A percentile compares a stretch with the other conserved stretches of the same genome.
Conservation (phyloP, 2,797 vertebrate genomes). For the Antennarius maculatus region DNA sequence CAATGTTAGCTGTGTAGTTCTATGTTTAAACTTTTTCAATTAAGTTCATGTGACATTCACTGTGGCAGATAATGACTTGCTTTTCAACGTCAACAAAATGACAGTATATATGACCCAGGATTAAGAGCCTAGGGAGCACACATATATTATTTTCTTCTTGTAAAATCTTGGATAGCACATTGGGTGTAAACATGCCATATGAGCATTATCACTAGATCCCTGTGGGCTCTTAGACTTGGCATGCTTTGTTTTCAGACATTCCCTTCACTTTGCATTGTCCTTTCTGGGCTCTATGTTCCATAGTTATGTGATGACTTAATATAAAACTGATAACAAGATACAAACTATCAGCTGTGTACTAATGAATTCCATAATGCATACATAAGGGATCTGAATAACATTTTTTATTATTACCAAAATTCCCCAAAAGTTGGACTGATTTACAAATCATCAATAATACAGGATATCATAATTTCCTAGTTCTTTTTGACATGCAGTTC, state of each 20-base stretch:
- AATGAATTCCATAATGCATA: background rate
- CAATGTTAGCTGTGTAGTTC: too few relatives aligned
- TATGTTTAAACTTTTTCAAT: background rate
- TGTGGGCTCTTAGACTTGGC: background rate
- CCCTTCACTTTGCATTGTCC: constrained; percentile 1
- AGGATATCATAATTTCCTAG: too few relatives aligned
- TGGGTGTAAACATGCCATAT: constrained; percentile 52
- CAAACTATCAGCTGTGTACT: too few relatives aligned
- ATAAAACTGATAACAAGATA: background rate
- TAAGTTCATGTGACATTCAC: background rate
- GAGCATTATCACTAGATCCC: constrained; percentile 13
- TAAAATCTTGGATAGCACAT: constrained; percentile 11
- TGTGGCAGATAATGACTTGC: constrained; percentile 5
- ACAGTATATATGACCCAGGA: constrained; percentile 15
- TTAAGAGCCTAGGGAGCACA: constrained; percentile 12
- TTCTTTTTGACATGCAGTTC: too few relatives aligned
- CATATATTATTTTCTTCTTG: constrained; percentile 29
- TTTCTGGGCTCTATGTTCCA: background rate
- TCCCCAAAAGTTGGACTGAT: too few relatives aligned
- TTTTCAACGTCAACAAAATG: constrained; percentile 11
- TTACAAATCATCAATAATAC: too few relatives aligned
- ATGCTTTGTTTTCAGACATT: constrained; percentile 3
- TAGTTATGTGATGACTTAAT: background rate
- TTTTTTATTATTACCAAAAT: background rate
- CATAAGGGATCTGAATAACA: background rate